Evolutionary conservation across 2,888 invertebrate genomes (phyloP), one percentile per base, ranked within the genome.

Genomic region (Nemapogon koenigi): DNA sequence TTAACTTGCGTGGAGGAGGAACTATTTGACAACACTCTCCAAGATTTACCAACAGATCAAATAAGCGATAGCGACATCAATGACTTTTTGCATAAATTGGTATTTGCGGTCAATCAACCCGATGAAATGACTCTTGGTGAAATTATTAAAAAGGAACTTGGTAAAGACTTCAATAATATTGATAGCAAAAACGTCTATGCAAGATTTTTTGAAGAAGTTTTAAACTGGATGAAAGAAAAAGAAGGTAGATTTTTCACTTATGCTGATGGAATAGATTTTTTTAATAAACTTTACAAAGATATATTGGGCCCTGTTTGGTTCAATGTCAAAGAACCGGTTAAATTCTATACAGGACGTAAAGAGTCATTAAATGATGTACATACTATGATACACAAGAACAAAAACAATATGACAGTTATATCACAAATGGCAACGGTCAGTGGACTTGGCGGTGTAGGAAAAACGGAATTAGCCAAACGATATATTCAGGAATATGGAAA

Each of bases 401-500:
- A 6, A n/a, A 11, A 4, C 4, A 28, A 28, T 11, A 28, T 28
- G 11, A n/a, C n/a, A n/a, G 11, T 28, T 11, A 4, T 28, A 6
- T 28, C 28, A 28, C 28, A 28, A 11, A 28, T 28, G 11, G 11
- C 7, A 28, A n/a, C 28, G 7, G 11, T 28, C 11, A 28, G 28
- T 28, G 28, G 28, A 10, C 28, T 28, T 28, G 28, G 28, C 7
- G 28, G 28, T 28, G 11, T 28, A 28, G 28, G 28, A 28, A 28
- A 28, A 28, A 28, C 28, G 4, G 28, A 28, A 11, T 28, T 28
- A 11, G 28, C 28, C 11, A 6, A 13, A 28, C 28, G 11, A 28
- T 28, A 28, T 28, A 28, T 28, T 8, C 6, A 28, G 28, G 7
- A 10, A 28, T 8, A n/a, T 11, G 11, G 7, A 10, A 28, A 28